These are phyloP conservation scores for Rosalia funebris DNA, from an alignment of 2,888 invertebrate genomes.

Conservation along the genomic window DNA sequence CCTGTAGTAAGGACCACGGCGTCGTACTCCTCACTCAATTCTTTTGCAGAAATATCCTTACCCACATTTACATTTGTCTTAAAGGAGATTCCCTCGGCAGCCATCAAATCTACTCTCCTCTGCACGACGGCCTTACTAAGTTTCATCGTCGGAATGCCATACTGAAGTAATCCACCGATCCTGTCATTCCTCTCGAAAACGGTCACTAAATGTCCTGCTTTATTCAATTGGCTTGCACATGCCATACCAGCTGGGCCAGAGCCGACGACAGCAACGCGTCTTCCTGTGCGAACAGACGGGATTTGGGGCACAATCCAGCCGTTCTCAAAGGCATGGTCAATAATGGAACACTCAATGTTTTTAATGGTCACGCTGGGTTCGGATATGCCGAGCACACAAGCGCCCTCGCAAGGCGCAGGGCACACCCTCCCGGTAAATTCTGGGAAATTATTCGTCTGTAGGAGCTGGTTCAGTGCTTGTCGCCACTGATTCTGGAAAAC, in stretches of 20 bases:
- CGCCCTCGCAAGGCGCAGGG: slow-evolving; percentile 98
- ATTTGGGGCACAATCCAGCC: slow-evolving; percentile 74
- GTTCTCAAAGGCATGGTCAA: slow-evolving; percentile 96
- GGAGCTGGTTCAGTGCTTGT: slow-evolving; percentile 89
- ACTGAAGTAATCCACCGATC: slow-evolving; percentile 93
- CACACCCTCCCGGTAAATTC: slow-evolving; percentile 77
- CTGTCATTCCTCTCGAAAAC: slow-evolving; percentile 98
- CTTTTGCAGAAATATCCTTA: slow-evolving; percentile 84
- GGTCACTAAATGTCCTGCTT: slow-evolving; percentile 95
- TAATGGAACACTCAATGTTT: slow-evolving; percentile 98
- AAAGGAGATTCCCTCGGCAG: slow-evolving; percentile 86
- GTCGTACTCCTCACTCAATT: slow-evolving; percentile 75
- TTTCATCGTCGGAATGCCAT: slow-evolving; percentile 99
- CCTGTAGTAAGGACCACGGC: slow-evolving; percentile 92
- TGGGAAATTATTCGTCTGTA: slow-evolving; percentile 99
- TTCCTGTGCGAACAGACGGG: slow-evolving; percentile 56
- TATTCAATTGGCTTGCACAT: slow-evolving; percentile 96
- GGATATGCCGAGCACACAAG: slow-evolving; percentile 90
- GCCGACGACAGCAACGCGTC: slow-evolving; percentile 75
- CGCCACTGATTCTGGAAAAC: slow-evolving; percentile 95
- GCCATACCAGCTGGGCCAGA: slow-evolving; percentile 95
- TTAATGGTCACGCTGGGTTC: slow-evolving; percentile 98
- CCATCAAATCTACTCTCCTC: slow-evolving; percentile 85
- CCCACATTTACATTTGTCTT: slow-evolving; percentile 92
- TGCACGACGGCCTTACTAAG: slow-evolving; percentile 93